Evolutionary conservation across 2,797 vertebrate genomes (phyloP).

Genomic region (Cephalopachus bancanus): DNA sequence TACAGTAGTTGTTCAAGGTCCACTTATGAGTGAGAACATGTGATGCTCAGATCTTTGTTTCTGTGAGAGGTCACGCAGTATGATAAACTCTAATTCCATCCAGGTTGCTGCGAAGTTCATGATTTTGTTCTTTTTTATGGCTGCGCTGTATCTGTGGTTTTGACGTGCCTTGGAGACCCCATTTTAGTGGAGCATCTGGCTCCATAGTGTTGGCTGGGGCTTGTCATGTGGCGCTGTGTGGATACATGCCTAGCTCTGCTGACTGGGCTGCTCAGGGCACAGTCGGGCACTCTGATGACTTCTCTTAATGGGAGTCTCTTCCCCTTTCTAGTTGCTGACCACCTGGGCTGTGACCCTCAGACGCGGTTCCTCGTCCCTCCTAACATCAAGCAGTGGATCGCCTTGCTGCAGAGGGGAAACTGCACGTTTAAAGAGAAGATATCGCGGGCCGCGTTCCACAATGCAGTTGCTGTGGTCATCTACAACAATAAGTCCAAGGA

Average conservation of each 20-base stretch:
- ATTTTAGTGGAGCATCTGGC: background rate
- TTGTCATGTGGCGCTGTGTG: background rate
- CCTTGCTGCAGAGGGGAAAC: conserved; percentile 96
- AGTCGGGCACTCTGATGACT: conserved; percentile 6
- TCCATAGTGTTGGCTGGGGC: background rate
- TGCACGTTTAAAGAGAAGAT: conserved; percentile 99
- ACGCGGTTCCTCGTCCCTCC: conserved; percentile 96
- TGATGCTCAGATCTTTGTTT: no score
- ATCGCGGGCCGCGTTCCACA: conserved; percentile 94
- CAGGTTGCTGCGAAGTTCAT: no score
- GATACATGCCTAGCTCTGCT: background rate
- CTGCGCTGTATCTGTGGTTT: background rate
- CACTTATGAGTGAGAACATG: no score
- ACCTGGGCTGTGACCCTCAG: conserved; percentile 95
- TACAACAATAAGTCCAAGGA: conserved; percentile 97
- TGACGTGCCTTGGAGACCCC: background rate
- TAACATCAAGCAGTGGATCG: conserved; percentile 96
- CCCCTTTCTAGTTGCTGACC: conserved; percentile 92
- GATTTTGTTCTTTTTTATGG: no score
- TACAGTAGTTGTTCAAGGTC: no score
- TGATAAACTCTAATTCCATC: no score
- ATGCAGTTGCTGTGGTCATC: conserved; percentile 97
- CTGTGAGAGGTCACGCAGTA: no score
- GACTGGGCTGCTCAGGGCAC: background rate
- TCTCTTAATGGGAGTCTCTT: conserved; percentile 18